phyloP scores from a whole-genome alignment of 2,888 invertebrate genomes.

The Pseudococcus viburni region DNA sequence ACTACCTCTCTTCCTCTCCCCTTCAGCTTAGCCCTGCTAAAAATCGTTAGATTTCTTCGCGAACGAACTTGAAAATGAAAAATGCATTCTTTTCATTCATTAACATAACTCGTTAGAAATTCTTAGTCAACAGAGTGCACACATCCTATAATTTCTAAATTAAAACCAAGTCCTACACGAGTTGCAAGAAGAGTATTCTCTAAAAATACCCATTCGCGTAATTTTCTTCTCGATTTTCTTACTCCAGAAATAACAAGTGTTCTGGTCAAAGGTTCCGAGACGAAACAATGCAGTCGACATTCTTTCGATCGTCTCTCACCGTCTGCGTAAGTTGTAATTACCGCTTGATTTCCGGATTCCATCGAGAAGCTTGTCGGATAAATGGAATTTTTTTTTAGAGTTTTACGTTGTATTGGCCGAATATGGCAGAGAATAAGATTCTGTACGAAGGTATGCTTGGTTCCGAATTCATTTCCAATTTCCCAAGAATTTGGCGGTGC shows the following conservation, averaged over 20 bases:
- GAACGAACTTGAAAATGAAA: too few relatives aligned
- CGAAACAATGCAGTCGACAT: constrained; percentile 11
- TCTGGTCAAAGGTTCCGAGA: not conserved
- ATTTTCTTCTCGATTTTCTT: not conserved
- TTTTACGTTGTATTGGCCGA: not conserved
- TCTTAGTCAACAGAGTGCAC: too few relatives aligned
- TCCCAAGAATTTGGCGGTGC: too few relatives aligned
- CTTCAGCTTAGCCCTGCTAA: too few relatives aligned
- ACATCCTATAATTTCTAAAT: too few relatives aligned
- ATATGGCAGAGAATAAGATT: not conserved
- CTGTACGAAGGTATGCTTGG: not conserved
- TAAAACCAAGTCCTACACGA: too few relatives aligned
- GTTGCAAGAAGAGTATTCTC: too few relatives aligned
- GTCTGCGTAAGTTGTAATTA: not conserved
- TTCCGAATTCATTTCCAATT: not conserved
- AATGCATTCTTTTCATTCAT: too few relatives aligned
- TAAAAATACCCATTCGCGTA: not conserved
- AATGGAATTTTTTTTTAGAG: not conserved
- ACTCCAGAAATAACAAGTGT: not conserved
- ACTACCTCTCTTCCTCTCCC: too few relatives aligned
- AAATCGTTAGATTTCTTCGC: too few relatives aligned
- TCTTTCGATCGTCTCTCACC: not conserved
- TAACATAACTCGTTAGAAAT: too few relatives aligned
- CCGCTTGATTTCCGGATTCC: constrained; percentile 31
- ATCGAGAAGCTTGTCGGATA: not conserved